Evolutionary conservation across 2,113 vertebrate species (phyloP).

Genomic region (Elaphurus davidianus): DNA sequence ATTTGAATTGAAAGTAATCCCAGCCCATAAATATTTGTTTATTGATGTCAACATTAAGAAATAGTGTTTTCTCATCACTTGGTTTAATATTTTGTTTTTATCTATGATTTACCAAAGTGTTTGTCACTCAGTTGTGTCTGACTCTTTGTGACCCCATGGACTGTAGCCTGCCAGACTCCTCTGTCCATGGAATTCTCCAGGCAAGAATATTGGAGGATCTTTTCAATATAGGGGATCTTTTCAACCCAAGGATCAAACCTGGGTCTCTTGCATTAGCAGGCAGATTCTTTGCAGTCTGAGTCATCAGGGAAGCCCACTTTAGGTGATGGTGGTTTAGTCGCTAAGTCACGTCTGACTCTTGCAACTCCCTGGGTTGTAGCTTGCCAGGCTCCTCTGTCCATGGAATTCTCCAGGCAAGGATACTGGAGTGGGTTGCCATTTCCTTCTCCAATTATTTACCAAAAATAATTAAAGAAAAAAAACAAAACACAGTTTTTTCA

Average conservation of each 20-base stretch:
- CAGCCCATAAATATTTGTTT: neutral
- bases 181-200: neutral
- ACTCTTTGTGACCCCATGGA: neutral
- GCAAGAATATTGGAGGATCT: neutral
- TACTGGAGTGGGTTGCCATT: neutral
- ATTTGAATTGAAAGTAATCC: neutral
- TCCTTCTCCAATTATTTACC: neutral
- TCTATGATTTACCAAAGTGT: neutral
- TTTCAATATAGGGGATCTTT: neutral
- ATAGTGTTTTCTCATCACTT: neutral
- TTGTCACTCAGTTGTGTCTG: neutral
- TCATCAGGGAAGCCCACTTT: neutral
- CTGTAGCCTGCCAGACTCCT: neutral
- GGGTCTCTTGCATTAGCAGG: neutral
- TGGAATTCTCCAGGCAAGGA: neutral
- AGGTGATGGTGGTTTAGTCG: neutral
- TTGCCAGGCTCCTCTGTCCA: neutral
- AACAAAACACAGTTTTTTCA: neutral
- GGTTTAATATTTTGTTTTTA: conserved; percentile 17
- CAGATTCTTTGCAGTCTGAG: neutral
- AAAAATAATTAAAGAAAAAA: neutral
- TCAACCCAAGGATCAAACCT: neutral
- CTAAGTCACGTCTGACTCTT: neutral
- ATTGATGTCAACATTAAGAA: neutral
- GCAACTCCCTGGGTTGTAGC: neutral